These are phyloP conservation scores for Sebastolobus altivelis DNA, from an alignment of 2,797 vertebrate species.

Conservation along the genomic window DNA sequence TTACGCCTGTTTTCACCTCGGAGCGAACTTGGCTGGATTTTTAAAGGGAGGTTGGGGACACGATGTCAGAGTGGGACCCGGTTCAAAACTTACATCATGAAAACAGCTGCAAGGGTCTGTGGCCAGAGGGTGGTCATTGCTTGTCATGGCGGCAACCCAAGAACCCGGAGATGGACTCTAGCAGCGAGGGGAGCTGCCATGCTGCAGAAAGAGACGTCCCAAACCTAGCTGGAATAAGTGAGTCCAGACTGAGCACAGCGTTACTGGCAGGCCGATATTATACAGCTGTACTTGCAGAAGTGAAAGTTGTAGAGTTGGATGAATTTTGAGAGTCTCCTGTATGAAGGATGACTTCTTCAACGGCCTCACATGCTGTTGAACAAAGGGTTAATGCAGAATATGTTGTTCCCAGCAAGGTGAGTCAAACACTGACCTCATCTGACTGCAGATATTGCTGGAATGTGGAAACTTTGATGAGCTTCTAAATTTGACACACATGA, in stretches of 20 bases:
- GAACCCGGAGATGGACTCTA: background rate
- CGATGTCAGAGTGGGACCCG: conserved; percentile 27
- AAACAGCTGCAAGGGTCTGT: conserved; percentile 44
- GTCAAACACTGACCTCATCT: conserved; percentile 5
- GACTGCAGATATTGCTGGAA: conserved; percentile 1
- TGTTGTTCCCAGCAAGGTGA: background rate
- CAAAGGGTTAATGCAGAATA: background rate
- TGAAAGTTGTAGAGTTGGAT: background rate
- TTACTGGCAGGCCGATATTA: background rate
- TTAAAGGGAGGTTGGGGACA: conserved; percentile 26
- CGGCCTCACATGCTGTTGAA: background rate
- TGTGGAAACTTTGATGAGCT: conserved; percentile 4
- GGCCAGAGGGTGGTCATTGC: conserved; percentile 33
- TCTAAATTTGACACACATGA: background rate
- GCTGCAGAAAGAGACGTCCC: conserved; percentile 13
- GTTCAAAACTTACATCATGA: conserved; percentile 37
- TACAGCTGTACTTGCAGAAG: background rate
- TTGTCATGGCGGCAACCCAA: conserved; percentile 28
- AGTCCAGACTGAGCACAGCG: background rate
- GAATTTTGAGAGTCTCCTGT: background rate
- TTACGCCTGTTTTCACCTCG: conserved; percentile 20
- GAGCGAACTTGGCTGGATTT: conserved; percentile 20
- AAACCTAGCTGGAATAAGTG: background rate
- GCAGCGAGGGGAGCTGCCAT: background rate
- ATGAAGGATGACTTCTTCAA: background rate